phyloP scores from a whole-genome alignment of 2,113 vertebrate species.

The Psephotus haematonotus region DNA sequence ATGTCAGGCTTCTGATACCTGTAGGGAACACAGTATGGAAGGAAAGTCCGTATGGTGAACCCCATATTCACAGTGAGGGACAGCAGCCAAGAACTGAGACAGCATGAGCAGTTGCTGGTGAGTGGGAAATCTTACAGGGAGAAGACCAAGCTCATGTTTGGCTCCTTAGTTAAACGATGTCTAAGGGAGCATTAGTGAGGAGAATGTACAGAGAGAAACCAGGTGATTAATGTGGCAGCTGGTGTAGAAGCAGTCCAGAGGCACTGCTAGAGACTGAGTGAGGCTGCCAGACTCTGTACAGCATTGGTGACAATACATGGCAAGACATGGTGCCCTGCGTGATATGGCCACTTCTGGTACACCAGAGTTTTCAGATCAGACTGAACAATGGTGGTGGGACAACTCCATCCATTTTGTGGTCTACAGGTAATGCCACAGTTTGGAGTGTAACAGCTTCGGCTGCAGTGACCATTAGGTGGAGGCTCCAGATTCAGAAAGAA shows the following conservation, averaged over 20 bases:
- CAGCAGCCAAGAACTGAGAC: background rate
- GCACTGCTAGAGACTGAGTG: background rate
- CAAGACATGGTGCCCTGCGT: background rate
- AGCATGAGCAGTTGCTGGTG: background rate
- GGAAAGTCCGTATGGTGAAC: background rate
- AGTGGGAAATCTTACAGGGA: background rate
- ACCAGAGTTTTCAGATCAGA: background rate
- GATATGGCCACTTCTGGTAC: background rate
- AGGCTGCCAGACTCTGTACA: background rate
- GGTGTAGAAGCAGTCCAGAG: background rate
- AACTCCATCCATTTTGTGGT: background rate
- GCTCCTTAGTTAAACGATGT: background rate
- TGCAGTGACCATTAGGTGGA: background rate
- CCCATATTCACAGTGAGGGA: background rate
- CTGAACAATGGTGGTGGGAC: background rate
- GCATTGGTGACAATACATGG: background rate
- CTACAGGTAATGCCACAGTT: background rate
- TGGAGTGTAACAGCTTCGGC: background rate
- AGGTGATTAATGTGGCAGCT: background rate
- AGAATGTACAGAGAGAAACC: background rate
- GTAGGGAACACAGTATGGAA: background rate
- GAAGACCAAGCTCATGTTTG: background rate
- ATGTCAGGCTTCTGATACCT: background rate
- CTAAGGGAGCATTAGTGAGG: background rate
- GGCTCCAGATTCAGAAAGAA: background rate